phyloP scores from a whole-genome alignment of 30 jellyfish, hydroid and myxozoan species.

The Turritopsis rubra region DNA sequence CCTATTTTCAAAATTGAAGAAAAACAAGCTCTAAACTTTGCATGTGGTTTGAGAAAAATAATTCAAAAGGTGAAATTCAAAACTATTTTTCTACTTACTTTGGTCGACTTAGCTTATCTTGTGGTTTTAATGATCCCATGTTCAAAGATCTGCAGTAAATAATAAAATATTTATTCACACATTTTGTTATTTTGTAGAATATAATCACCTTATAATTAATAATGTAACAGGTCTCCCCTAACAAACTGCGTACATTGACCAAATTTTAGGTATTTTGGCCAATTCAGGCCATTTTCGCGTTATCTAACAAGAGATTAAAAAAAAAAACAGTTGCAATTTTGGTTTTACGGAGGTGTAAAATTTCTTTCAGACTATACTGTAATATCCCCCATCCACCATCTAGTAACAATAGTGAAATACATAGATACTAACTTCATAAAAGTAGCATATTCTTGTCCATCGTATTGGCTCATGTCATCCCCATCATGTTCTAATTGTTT shows the following conservation, averaged over 20 bases:
- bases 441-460: constrained; percentile 7
- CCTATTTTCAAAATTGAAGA: background rate
- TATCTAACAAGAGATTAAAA: too few species aligned
- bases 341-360: background rate
- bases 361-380: background rate
- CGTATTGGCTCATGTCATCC: background rate
- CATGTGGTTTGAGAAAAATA: background rate
- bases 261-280: too few species aligned
- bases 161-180: background rate
- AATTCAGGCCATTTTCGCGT: too few species aligned
- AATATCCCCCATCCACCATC: background rate
- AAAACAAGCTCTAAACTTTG: background rate
- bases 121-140: background rate
- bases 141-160: background rate
- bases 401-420: background rate
- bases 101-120: constrained; percentile 15
- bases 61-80: background rate
- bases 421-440: background rate
- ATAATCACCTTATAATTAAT: too few species aligned
- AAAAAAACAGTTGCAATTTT: too few species aligned
- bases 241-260: too few species aligned
- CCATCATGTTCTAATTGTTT: background rate
- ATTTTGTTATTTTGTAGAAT: background rate
- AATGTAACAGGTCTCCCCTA: too few species aligned
- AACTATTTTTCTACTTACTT: constrained; percentile 14